Evolutionary conservation across 2,113 vertebrate genomes (phyloP), one percentile per base, ranked within the genome.

Genomic region (Speoplatyrhinus poulsoni): DNA sequence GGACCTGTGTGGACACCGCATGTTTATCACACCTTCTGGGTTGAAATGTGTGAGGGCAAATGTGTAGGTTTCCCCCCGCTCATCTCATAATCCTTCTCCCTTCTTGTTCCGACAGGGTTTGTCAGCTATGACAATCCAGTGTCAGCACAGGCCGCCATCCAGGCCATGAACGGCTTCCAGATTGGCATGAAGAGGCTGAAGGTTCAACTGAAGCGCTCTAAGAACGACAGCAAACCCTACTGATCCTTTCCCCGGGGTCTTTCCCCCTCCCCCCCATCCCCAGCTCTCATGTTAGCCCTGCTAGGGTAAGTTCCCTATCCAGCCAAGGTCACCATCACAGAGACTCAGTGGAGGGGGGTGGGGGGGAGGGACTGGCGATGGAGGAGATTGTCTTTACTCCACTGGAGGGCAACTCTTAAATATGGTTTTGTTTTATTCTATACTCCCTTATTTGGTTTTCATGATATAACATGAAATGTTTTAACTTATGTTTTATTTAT

Each of bases 171-270:
- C 76, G 96, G 96, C 90, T 98, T 98, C 93, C 96, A 98, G 94
- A 98, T 98, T 69, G 96, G 96, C 89, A 98, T 98, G 96, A 98
- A 98, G 93, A 95, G 96, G 92, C 95, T 98, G 94, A 98, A 98
- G 94, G 96, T 98, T 92, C 96, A 98, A 93, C 96, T 98, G 93
- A 98, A 98, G 85, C 95, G 96, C 91, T 98, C 96, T 93, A 98
- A 98, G 95, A 98, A 98, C 46, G 96, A 98, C 95, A 98, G 96
- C 96, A 98, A 98, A 94, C 96, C 96, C 91, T 98, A 98, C 96
- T 98, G 96, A 98, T 95, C 94, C 90, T 93, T 91, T 89, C 89
- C 93, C 93, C 87, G 91, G 95, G 72, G 93, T 41, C 36, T 52
- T 52, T 50, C 58, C 48, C 33, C 79, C 78, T 41, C 55, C 75